Percentiles rank a stretch among this genome's conserved stretches.
Conservation (phyloP, 2,113 vertebrate species). For the Eupsittula cactorum region DNA sequence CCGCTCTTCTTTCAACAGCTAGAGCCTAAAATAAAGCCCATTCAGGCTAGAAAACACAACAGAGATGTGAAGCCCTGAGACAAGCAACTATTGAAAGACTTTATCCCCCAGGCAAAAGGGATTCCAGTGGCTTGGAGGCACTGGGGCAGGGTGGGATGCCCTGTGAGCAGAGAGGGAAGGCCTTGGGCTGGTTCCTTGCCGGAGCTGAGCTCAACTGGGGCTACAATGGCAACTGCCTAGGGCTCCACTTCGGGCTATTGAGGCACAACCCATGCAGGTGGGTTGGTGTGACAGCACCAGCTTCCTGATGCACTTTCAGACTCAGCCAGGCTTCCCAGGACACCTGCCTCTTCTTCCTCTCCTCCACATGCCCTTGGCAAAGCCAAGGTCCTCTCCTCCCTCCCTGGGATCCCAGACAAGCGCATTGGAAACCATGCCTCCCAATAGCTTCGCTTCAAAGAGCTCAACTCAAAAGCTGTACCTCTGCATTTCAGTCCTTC, state of each 20-base stretch:
- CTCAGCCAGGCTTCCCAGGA: background rate
- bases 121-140: background rate
- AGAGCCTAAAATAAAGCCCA: background rate
- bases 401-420: background rate
- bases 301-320: background rate
- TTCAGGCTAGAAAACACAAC: background rate
- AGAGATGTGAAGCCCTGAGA: background rate
- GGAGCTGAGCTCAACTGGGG: background rate
- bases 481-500: background rate
- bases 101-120: background rate
- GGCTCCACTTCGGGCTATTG: rapidly evolving
- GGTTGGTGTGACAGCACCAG: background rate
- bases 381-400: background rate
- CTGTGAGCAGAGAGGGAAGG: rapidly evolving
- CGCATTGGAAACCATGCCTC: background rate
- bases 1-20: background rate
- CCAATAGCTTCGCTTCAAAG: background rate
- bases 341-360: background rate
- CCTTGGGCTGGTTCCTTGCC: background rate
- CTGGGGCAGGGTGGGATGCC: background rate
- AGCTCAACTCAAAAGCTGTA: background rate
- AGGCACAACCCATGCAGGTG: rapidly evolving
- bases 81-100: background rate
- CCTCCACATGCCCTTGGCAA: background rate
- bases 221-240: rapidly evolving